Evolutionary conservation across 2,113 vertebrate species (phyloP).

Genomic region (Podarcis raffonei): DNA sequence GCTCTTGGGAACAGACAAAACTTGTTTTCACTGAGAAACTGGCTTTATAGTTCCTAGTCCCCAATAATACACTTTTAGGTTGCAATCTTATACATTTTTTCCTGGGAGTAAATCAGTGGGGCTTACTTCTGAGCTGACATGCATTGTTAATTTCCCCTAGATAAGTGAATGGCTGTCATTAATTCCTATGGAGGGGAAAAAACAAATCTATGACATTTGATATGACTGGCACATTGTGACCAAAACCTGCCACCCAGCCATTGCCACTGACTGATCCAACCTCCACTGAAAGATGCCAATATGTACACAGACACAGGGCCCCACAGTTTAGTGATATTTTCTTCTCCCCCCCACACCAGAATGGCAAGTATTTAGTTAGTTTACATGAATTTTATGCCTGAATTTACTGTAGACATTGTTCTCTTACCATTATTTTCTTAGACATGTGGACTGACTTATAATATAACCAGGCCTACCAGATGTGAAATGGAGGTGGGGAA

Average conservation of each 20-base stretch:
- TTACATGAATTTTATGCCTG: neutral
- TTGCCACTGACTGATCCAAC: neutral
- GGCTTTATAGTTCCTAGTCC: neutral
- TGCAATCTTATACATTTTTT: neutral
- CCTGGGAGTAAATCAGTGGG: neutral
- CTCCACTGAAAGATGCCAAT: neutral
- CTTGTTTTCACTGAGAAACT: neutral
- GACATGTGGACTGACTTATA: neutral
- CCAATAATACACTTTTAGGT: neutral
- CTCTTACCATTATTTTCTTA: neutral
- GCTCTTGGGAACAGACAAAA: neutral
- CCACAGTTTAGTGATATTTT: neutral
- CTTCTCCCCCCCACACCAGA: neutral
- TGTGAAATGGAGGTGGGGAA: neutral
- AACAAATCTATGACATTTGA: neutral
- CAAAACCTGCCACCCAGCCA: neutral
- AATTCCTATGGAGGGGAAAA: neutral
- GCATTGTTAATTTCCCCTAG: neutral
- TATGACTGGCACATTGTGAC: neutral
- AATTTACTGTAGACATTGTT: neutral
- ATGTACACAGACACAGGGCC: neutral
- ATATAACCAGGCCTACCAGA: neutral
- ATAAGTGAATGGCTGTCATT: neutral
- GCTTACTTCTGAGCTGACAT: neutral
- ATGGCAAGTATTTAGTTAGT: neutral